phyloP scores from a whole-genome alignment of 2,113 vertebrate species.

The Planiliza haematocheilus region DNA sequence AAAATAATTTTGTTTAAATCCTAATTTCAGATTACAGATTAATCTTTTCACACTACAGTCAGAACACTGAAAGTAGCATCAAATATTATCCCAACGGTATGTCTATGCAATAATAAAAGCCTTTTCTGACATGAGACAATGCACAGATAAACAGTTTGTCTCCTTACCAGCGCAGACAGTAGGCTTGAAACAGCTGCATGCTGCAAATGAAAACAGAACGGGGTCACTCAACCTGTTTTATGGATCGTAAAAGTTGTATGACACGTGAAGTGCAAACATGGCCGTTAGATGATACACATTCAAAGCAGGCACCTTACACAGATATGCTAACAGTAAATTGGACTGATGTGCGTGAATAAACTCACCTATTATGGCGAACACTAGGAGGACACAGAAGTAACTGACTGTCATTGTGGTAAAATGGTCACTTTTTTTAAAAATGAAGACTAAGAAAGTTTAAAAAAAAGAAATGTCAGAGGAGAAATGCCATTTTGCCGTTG shows the following conservation, averaged over 20 bases:
- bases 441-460: slow-evolving; percentile 18
- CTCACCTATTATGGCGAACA: slow-evolving; percentile 73
- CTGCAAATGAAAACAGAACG: slow-evolving; percentile 55
- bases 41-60: too few relatives aligned
- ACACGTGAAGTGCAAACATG: slow-evolving; percentile 15
- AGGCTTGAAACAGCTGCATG: slow-evolving; percentile 63
- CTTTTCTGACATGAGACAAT: not conserved
- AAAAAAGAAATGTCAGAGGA: slow-evolving; percentile 53
- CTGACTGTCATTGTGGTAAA: slow-evolving; percentile 67
- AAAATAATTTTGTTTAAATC: slow-evolving; percentile 1
- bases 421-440: slow-evolving; percentile 10
- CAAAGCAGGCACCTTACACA: not conserved
- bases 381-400: slow-evolving; percentile 52
- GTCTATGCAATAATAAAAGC: not conserved
- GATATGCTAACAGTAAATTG: not conserved
- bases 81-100: too few relatives aligned
- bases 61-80: too few relatives aligned
- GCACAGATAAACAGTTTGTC: not conserved
- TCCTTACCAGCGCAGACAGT: slow-evolving; percentile 74
- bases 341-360: not conserved
- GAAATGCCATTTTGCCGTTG: slow-evolving; percentile 55
- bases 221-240: slow-evolving; percentile 1
- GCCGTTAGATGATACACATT: slow-evolving; percentile 18
- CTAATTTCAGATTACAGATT: not conserved
- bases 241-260: not conserved